Evolutionary conservation across 2,888 invertebrate species (phyloP), one percentile per base, ranked within the genome.

Genomic region (Strigamia crassipes): DNA sequence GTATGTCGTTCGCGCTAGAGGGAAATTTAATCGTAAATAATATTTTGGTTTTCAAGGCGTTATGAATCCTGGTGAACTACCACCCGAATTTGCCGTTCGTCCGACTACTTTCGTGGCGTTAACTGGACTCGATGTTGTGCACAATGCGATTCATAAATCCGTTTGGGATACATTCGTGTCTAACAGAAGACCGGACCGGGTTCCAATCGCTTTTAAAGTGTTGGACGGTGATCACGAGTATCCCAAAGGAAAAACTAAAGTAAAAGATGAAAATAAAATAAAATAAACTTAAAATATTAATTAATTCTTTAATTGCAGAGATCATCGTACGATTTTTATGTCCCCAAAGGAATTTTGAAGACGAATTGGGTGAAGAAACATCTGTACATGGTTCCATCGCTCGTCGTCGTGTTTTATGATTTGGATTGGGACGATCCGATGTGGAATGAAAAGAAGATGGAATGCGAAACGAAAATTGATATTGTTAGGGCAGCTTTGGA

Each of bases 301-400:
- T 38, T 6, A 10, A 2, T 38, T 79, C 82, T 81, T 82, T 83
- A 38, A 78, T 85, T 85, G 21, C 81, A 96, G 90, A 90, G 95
- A 84, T 93, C 93, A 86, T 94, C 95, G 0, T 97, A 97, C 88
- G 97, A 97, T 87, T 96, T 96, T 94, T 97, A 97, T 88, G 93
- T 96, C 85, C 96, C 96, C 0, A 95, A 94, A 88, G 98, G 99
- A 13, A 94, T 99, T 84, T 89, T 99, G 9, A 97, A 98, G 87
- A 92, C 93, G 73, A 95, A 95, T 87, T 99, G 99, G 99, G 94
- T 98, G 90, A 91, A 92, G 80, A 99, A 99, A 88, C 96, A 98
- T 87, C 90, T 96, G 51, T 92, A 93, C 84, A 91, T 94, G 82
- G 91, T 99, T 84, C 99, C 99, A 10, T 93, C 98, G 0, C 94